These are phyloP conservation scores for Chlorops oryzae DNA, from an alignment of 1,140 invertebrate species.

Conservation along the genomic window DNA sequence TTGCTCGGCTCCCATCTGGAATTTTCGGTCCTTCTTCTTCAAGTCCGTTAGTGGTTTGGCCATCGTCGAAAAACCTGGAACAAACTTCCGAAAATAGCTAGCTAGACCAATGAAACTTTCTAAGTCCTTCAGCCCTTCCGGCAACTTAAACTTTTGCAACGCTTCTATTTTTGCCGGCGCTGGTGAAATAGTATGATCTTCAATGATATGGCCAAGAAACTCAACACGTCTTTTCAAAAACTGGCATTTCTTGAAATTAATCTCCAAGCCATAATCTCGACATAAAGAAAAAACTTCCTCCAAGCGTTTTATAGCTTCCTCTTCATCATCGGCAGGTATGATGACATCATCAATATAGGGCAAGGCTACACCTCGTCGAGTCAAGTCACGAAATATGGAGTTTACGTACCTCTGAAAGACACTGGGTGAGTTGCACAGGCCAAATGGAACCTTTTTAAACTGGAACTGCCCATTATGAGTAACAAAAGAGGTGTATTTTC, in stretches of 20 bases:
- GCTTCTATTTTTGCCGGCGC: conserved; percentile 28
- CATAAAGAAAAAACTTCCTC: conserved; percentile 23
- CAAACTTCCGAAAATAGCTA: conserved; percentile 41
- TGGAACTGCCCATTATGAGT: conserved; percentile 48
- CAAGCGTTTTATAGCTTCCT: conserved; percentile 16
- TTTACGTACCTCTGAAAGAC: conserved; percentile 36
- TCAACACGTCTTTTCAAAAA: conserved; percentile 33
- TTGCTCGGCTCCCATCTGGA: conserved; percentile 4
- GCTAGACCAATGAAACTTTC: conserved; percentile 40
- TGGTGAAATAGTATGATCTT: conserved; percentile 28
- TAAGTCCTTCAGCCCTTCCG: conserved; percentile 20
- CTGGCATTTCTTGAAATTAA: conserved; percentile 44
- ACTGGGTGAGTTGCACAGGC: conserved; percentile 28
- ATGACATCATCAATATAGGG: conserved; percentile 35
- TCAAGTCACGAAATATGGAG: conserved; percentile 24
- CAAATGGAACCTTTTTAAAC: conserved; percentile 50
- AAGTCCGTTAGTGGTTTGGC: conserved; percentile 32
- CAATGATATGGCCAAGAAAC: conserved; percentile 35
- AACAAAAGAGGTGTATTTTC: conserved; percentile 40
- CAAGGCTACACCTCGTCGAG: conserved; percentile 21
- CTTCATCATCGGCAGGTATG: conserved; percentile 20
- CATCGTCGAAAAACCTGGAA: conserved; percentile 28
- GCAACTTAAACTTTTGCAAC: conserved; percentile 23
- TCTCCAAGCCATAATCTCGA: conserved; percentile 34
- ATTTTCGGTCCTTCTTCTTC: conserved; percentile 21